Conservation (phyloP, 1,140 invertebrate species). For the Bombyx mori region DNA sequence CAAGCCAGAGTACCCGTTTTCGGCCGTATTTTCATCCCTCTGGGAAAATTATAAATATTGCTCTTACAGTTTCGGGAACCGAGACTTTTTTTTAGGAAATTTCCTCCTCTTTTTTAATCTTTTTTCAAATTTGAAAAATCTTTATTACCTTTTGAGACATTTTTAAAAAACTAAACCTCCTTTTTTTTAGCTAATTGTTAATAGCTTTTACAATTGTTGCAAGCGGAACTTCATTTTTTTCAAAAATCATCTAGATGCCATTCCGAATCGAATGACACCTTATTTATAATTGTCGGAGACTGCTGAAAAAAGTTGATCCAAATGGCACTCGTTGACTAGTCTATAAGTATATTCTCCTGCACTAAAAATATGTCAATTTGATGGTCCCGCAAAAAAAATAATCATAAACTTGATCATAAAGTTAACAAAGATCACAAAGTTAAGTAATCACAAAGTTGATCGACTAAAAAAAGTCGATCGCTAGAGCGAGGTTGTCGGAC, state of each 20-base stretch:
- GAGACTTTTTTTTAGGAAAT: not conserved
- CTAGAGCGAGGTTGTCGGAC: no score
- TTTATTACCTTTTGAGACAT: no score
- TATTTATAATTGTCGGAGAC: not conserved
- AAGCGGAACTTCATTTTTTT: not conserved
- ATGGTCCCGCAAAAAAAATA: no score
- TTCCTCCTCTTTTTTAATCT: not conserved
- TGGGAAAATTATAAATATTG: not conserved
- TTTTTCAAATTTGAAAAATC: no score
- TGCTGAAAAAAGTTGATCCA: not conserved
- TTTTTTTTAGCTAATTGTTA: not conserved
- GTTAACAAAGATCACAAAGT: no score
- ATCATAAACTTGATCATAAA: no score
- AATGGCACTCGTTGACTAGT: not conserved
- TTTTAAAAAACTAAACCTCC: no score
- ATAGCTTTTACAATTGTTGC: not conserved
- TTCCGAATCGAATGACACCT: constrained; percentile 1
- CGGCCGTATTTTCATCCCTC: no score
- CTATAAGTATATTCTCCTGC: not conserved
- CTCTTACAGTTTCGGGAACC: not conserved
- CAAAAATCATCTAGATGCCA: not conserved
- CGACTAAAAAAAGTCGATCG: no score
- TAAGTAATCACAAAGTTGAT: no score
- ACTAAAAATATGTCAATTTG: no score
- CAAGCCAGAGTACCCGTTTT: no score